Evolutionary conservation across 2,888 invertebrate species (phyloP).

Genomic region (Drosophila tripunctata): DNA sequence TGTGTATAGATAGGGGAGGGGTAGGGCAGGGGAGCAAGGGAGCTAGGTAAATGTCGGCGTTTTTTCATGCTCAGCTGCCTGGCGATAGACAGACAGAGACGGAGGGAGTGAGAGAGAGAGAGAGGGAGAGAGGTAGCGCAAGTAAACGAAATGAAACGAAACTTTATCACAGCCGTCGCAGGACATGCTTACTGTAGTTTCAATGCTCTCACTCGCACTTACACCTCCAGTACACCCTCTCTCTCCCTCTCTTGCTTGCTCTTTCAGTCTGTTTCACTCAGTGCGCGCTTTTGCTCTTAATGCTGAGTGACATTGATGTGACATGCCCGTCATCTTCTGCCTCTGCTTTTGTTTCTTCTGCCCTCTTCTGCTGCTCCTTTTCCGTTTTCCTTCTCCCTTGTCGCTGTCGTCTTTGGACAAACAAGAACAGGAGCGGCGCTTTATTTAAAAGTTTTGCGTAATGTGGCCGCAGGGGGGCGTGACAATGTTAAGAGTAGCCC

Average conservation of each 20-base stretch:
- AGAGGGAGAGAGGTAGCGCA: neutral
- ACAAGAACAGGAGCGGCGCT: constrained; percentile 24
- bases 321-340: constrained; percentile 70
- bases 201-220: neutral
- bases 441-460: constrained; percentile 73
- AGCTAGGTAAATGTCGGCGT: constrained; percentile 38
- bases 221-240: neutral
- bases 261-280: neutral
- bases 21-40: constrained; percentile 9
- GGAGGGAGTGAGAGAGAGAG: constrained; percentile 2
- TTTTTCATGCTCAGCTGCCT: constrained; percentile 68
- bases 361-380: constrained; percentile 11
- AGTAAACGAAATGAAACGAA: constrained; percentile 41
- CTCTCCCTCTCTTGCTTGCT: neutral
- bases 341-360: constrained; percentile 2
- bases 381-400: neutral
- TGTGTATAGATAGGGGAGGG: too few species aligned
- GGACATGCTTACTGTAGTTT: constrained; percentile 57
- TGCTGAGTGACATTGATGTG: constrained; percentile 81
- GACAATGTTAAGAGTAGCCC: constrained; percentile 60
- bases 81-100: constrained; percentile 17
- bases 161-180: constrained; percentile 69
- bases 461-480: constrained; percentile 58
- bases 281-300: constrained; percentile 56
- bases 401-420: constrained; percentile 14